phyloP scores from a whole-genome alignment of 2,113 vertebrate genomes.

The Carettochelys insculpta region DNA sequence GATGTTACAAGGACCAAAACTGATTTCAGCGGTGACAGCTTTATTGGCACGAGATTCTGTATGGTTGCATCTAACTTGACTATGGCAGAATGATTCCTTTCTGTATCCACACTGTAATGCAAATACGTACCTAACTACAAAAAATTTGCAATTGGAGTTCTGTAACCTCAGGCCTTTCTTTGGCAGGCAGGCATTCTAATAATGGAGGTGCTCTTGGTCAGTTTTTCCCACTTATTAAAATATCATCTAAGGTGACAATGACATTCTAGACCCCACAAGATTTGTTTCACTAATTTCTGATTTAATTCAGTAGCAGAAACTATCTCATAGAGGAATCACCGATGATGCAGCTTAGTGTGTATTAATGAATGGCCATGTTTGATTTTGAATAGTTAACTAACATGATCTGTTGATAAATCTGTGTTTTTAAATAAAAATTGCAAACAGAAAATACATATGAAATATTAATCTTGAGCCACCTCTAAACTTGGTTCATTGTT shows the following conservation, averaged over 20 bases:
- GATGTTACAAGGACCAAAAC: no score
- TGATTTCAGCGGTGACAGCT: neutral
- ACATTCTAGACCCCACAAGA: conserved; percentile 5
- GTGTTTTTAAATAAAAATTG: conserved; percentile 22
- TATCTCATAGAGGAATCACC: neutral
- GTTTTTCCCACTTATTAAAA: conserved; percentile 51
- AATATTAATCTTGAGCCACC: neutral
- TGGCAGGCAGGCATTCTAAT: conserved; percentile 13
- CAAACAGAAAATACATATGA: neutral
- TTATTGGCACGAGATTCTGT: neutral
- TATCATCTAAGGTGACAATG: conserved; percentile 7
- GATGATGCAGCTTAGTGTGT: neutral
- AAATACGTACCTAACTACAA: neutral
- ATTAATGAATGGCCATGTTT: conserved; percentile 23
- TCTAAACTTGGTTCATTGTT: neutral
- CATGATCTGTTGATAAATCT: conserved; percentile 3
- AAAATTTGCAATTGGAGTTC: conserved; percentile 21
- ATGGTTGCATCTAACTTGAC: neutral
- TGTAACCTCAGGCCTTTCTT: conserved; percentile 6
- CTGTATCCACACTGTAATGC: neutral
- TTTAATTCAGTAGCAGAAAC: neutral
- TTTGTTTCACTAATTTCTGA: conserved; percentile 47
- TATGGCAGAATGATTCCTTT: neutral
- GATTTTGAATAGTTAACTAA: conserved; percentile 12
- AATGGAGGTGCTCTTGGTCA: conserved; percentile 8